Conservation (phyloP, 2,797 vertebrate genomes). For the Sebastes oblongus region DNA sequence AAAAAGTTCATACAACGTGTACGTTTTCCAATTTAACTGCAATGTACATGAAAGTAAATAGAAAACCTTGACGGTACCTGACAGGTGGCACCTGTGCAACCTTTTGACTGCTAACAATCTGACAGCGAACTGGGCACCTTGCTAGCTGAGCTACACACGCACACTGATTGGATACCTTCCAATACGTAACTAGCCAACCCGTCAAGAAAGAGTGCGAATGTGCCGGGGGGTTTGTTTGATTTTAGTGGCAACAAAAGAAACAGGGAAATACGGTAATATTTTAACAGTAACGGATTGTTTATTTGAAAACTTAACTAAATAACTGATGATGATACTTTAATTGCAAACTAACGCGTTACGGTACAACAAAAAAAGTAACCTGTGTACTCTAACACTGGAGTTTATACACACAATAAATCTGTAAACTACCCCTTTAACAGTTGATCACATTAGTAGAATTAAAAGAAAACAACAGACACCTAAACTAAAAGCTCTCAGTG, state of each 20-base stretch:
- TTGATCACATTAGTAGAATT: constrained; percentile 3
- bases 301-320: not conserved
- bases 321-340: not conserved
- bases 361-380: too few species aligned
- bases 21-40: not conserved
- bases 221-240: too few species aligned
- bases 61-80: not conserved
- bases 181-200: too few species aligned
- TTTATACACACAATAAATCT: constrained; percentile 19
- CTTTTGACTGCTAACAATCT: not conserved
- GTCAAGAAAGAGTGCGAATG: not conserved
- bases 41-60: not conserved
- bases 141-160: not conserved
- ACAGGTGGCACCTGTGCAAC: not conserved
- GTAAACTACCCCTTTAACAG: not conserved
- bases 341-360: too few species aligned
- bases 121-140: not conserved
- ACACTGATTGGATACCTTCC: too few species aligned
- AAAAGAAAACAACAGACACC: constrained; percentile 12
- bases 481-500: constrained; percentile 25
- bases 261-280: not conserved
- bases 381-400: not conserved
- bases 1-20: not conserved
- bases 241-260: too few species aligned
- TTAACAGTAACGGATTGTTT: not conserved